phyloP scores from a whole-genome alignment of 2,888 invertebrate genomes.

The Cheilosia vulpina region DNA sequence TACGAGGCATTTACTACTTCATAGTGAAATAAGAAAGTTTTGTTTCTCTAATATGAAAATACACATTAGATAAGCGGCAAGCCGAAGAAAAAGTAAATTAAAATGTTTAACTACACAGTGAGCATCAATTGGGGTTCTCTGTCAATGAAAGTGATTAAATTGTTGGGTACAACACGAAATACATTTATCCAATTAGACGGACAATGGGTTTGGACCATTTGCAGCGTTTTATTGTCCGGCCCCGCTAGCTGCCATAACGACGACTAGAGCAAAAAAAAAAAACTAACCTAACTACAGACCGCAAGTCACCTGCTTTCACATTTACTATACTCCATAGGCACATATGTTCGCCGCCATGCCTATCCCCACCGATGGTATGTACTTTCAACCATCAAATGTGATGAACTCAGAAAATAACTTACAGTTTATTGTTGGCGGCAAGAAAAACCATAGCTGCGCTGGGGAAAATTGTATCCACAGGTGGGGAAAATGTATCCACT shows the following conservation, averaged over 20 bases:
- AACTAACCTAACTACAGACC: conserved; percentile 34
- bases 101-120: conserved; percentile 22
- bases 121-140: conserved; percentile 20
- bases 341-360: conserved; percentile 7
- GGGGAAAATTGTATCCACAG: conserved; percentile 26
- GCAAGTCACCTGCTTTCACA: conserved; percentile 73
- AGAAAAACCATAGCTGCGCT: conserved; percentile 41
- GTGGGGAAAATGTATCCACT: conserved; percentile 37
- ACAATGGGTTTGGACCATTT: conserved; percentile 37
- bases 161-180: conserved; percentile 19
- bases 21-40: conserved; percentile 41
- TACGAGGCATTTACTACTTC: conserved; percentile 18
- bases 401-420: conserved; percentile 70
- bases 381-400: conserved; percentile 60
- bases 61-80: conserved; percentile 31
- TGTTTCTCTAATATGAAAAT: not conserved
- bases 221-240: conserved; percentile 8
- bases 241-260: not conserved
- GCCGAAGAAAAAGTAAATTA: conserved; percentile 19
- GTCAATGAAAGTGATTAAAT: conserved; percentile 42
- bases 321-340: conserved; percentile 57
- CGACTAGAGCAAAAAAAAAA: conserved; percentile 30
- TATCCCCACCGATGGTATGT: conserved; percentile 17
- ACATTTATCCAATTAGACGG: conserved; percentile 59
- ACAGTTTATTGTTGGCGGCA: conserved; percentile 63